A percentile compares a stretch with the other conserved stretches of the same genome.
Evolutionary conservation across 2,888 invertebrate genomes (phyloP).

Genomic region (Pycnomerus fuliginosus): DNA sequence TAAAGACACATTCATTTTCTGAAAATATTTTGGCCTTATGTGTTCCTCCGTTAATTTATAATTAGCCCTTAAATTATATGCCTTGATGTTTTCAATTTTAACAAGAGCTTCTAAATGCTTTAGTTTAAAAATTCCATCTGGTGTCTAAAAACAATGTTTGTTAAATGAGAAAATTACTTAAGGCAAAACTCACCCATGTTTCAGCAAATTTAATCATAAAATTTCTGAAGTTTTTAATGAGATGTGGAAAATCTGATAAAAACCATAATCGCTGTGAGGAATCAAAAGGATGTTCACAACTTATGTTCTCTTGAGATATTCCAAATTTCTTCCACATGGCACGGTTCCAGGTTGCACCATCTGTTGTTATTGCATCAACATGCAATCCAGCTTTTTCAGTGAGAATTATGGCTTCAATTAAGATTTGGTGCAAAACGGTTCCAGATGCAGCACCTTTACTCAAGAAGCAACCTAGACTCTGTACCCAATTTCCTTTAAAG

Average conservation of each 20-base stretch:
- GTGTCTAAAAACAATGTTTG: too few relatives aligned
- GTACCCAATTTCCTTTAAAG: slow-evolving; percentile 13
- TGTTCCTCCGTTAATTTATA: neutral
- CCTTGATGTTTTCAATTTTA: neutral
- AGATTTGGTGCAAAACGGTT: slow-evolving; percentile 3
- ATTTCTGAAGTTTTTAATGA: slow-evolving; percentile 17
- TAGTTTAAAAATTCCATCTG: neutral
- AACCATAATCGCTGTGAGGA: slow-evolving; percentile 15
- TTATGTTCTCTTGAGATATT: slow-evolving; percentile 11
- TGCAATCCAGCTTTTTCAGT: slow-evolving; percentile 21
- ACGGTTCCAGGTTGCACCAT: slow-evolving; percentile 27
- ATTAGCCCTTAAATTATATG: neutral
- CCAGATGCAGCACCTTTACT: slow-evolving; percentile 12
- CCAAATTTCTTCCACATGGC: slow-evolving; percentile 26
- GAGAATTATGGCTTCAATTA: slow-evolving; percentile 18
- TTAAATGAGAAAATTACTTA: too few relatives aligned
- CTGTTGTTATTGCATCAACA: slow-evolving; percentile 22
- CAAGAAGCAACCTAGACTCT: slow-evolving; percentile 11
- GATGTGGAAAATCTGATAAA: slow-evolving; percentile 22
- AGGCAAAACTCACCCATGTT: neutral
- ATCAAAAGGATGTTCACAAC: slow-evolving; percentile 17
- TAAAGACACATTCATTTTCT: neutral
- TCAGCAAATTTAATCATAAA: neutral
- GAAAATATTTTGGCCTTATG: neutral
- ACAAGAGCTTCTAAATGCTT: neutral